Conservation (phyloP, 2,888 invertebrate genomes). For the Myopa tessellatipennis region DNA sequence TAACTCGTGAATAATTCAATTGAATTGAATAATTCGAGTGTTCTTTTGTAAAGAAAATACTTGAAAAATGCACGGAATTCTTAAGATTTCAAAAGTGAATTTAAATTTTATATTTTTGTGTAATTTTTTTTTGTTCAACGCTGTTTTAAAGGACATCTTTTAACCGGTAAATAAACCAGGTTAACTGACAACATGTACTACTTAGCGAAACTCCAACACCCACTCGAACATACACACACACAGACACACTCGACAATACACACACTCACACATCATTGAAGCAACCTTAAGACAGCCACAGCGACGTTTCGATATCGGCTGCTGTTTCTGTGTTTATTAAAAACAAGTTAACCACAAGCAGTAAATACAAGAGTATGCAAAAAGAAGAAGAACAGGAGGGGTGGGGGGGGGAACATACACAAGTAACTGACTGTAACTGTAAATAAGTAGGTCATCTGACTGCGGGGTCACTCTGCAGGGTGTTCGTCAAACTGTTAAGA, state of each 20-base stretch:
- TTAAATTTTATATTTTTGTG: too few relatives aligned
- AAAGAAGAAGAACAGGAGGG: not conserved
- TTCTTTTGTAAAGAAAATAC: not conserved
- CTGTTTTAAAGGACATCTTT: not conserved
- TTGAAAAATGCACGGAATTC: too few relatives aligned
- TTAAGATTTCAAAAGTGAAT: too few relatives aligned
- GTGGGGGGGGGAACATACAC: not conserved
- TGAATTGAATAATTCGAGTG: not conserved
- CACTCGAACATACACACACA: too few relatives aligned
- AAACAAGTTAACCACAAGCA: not conserved
- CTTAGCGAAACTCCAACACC: not conserved
- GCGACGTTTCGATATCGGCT: not conserved
- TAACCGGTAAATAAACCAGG: conserved; percentile 10
- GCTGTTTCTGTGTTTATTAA: not conserved
- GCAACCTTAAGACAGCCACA: not conserved
- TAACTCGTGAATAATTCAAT: not conserved
- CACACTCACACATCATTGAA: not conserved
- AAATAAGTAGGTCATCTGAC: not conserved
- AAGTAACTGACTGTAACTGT: not conserved
- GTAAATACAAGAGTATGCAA: not conserved
- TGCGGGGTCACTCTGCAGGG: not conserved
- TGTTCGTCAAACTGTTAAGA: not conserved
- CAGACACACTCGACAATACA: too few relatives aligned
- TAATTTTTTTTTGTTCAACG: not conserved
- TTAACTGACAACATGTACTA: not conserved